Evolutionary conservation across 2,888 invertebrate genomes (phyloP), one percentile per base, ranked within the genome.

Genomic region (Ditula angustiorana): DNA sequence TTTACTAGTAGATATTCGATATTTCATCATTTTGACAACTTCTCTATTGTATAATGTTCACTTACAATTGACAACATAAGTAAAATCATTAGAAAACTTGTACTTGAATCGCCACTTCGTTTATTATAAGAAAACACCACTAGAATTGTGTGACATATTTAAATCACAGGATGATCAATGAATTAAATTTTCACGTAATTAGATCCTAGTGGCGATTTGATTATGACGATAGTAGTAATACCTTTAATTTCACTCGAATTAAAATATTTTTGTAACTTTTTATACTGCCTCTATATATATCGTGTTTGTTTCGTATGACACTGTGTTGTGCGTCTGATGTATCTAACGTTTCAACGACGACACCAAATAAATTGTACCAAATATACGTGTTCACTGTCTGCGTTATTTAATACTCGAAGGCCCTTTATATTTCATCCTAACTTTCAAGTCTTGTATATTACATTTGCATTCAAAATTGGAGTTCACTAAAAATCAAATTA

Each of bases 341-440:
- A 53, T 7, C 35, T 33, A 53, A 53, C 35, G 16, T 53, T 58
- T 46, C 21, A 58, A 53, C 37, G 53, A 53, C 53, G 53, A 53
- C 53, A 59, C 61, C 61, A 61, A 68, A 61, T 58, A 33, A 58
- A 46, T 55, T 63, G 35, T 68, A 63, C 64, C 63, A 68, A 68
- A 64, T 66, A 63, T 64, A 64, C 52, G 66, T 68, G 66, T 68
- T 67, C 59, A 67, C 46, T 64, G 63, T 61, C n/a, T 52, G 21
- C 24, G 26, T 35, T 30, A 26, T 13, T 41, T 60, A 16, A 21
- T 49, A 30, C 11, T 49, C 21, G 10, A 46, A 57, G 5, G 19
- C 8, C 35, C 35, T 23, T 23, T 53, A 16, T 2, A 30, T 33
- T 33, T 21, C 13, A 41, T 1, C 2, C 7, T 10, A 16, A 37